Percentiles rank a stretch among this genome's conserved stretches.
Evolutionary conservation across 2,888 invertebrate species (phyloP).

Genomic region (Lathronympha strigana): DNA sequence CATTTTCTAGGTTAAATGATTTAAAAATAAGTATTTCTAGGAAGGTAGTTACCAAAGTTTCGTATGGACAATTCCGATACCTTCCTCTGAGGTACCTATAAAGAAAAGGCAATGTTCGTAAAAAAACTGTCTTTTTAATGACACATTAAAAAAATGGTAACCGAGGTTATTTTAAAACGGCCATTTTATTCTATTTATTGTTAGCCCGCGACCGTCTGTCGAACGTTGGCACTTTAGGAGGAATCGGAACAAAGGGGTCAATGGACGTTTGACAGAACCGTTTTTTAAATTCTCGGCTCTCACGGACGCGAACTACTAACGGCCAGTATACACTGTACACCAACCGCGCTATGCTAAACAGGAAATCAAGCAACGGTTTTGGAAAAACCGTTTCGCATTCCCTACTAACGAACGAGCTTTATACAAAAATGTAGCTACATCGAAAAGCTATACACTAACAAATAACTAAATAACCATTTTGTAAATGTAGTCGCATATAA

Average conservation of each 20-base stretch:
- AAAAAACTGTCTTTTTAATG: too few species aligned
- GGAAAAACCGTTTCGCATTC: slow-evolving; percentile 23
- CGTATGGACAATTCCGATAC: not conserved
- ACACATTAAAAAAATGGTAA: too few species aligned
- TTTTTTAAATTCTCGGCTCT: slow-evolving; percentile 4
- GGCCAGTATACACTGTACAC: slow-evolving; percentile 19
- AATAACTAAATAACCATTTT: slow-evolving; percentile 69
- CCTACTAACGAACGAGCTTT: slow-evolving; percentile 48
- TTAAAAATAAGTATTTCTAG: too few species aligned
- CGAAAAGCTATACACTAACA: slow-evolving; percentile 74
- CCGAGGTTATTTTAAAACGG: not conserved
- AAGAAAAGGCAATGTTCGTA: too few species aligned
- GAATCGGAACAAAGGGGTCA: slow-evolving; percentile 49
- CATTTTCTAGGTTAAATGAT: not conserved
- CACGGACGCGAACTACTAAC: slow-evolving; percentile 15
- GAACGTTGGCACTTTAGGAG: slow-evolving; percentile 77
- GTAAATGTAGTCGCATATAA: slow-evolving; percentile 59
- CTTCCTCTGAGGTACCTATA: too few species aligned
- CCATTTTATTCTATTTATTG: slow-evolving; percentile 61
- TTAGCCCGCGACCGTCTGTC: slow-evolving; percentile 59
- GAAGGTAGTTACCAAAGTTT: too few species aligned
- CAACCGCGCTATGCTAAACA: slow-evolving; percentile 26
- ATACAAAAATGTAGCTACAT: slow-evolving; percentile 69
- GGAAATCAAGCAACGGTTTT: slow-evolving; percentile 24
- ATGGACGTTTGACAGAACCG: slow-evolving; percentile 32